Conservation (phyloP, 2,888 invertebrate species). For the Altica lythri region DNA sequence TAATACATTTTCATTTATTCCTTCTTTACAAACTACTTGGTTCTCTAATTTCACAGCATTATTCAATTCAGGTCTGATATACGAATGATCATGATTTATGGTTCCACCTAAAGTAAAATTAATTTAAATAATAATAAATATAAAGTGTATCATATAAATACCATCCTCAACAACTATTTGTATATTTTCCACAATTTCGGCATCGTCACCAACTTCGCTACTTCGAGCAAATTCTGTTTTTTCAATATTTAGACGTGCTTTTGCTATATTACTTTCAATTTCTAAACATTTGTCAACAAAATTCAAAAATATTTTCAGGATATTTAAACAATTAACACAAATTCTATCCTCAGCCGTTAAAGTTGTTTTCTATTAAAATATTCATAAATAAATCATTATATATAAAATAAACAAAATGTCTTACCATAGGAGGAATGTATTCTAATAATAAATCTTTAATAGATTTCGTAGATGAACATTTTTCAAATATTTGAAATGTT, state of each 20-base stretch:
- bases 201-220: constrained; percentile 4
- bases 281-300: constrained; percentile 32
- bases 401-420: neutral
- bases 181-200: constrained; percentile 2
- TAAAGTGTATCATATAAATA: neutral
- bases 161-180: constrained; percentile 5
- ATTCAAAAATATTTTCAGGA: constrained; percentile 21
- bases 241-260: constrained; percentile 26
- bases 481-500: constrained; percentile 13
- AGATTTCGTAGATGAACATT: constrained; percentile 20
- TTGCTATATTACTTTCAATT: constrained; percentile 29
- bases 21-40: neutral
- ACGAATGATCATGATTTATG: constrained; percentile 16
- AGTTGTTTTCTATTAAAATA: constrained; percentile 26
- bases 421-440: constrained; percentile 30
- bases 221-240: constrained; percentile 16
- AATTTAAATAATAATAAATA: neutral
- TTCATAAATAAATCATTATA: neutral
- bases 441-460: constrained; percentile 28
- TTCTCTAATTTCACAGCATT: neutral
- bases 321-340: constrained; percentile 29
- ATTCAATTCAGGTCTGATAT: constrained; percentile 1
- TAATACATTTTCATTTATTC: too few species aligned
- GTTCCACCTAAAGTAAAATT: neutral
- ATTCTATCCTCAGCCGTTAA: constrained; percentile 25